Percentiles rank a stretch among this genome's conserved stretches.
These are phyloP conservation scores for Brachionus sp. DNA, from an alignment of 1,140 invertebrate genomes.

Conservation along the genomic window DNA sequence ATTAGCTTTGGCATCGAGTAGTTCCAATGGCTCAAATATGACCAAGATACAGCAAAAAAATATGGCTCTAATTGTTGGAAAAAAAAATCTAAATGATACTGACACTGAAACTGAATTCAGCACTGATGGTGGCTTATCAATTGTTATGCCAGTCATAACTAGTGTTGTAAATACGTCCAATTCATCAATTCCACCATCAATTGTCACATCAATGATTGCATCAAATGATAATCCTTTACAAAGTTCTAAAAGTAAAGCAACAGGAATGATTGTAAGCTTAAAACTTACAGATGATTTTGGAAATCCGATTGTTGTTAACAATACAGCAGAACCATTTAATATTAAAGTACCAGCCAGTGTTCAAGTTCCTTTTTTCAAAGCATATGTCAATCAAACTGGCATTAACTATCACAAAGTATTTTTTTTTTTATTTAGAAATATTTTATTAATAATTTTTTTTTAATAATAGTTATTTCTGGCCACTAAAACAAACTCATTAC, in stretches of 20 bases:
- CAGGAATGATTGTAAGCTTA: constrained; percentile 30
- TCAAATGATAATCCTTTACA: constrained; percentile 16
- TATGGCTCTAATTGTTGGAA: constrained; percentile 42
- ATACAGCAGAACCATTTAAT: constrained; percentile 50
- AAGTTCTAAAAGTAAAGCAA: neutral
- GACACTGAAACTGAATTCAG: constrained; percentile 31
- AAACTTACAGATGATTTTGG: constrained; percentile 46
- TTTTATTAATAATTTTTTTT: neutral
- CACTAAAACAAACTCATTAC: constrained; percentile 51
- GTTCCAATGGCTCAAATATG: constrained; percentile 2
- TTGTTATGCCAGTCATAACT: constrained; percentile 14
- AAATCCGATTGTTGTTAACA: constrained; percentile 48
- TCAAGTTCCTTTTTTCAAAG: neutral
- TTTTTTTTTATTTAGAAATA: neutral
- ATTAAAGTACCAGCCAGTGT: neutral
- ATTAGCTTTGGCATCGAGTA: neutral
- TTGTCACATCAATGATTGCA: constrained; percentile 30
- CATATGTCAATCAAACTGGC: neutral
- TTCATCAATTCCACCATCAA: neutral
- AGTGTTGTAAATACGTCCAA: constrained; percentile 30
- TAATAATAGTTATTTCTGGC: constrained; percentile 48
- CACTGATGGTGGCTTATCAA: constrained; percentile 17
- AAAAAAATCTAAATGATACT: constrained; percentile 36
- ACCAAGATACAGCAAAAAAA: constrained; percentile 20
- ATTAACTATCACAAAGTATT: constrained; percentile 52